A percentile compares a stretch with the other conserved stretches of the same genome.
Conservation (phyloP, 2,888 invertebrate species). For the Phaedon cochleariae region DNA sequence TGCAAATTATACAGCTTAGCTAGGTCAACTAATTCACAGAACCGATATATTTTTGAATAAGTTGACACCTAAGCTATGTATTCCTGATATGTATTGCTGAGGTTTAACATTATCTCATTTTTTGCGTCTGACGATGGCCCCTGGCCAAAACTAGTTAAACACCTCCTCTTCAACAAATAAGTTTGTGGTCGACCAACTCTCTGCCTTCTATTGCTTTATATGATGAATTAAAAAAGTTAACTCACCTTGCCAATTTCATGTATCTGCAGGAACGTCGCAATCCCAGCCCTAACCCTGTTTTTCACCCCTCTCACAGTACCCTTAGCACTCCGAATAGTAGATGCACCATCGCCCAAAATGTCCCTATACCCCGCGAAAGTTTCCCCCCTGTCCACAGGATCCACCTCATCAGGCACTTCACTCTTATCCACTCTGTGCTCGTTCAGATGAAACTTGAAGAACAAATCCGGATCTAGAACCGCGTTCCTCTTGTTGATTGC, state of each 20-base stretch:
- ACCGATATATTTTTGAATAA: too few relatives aligned
- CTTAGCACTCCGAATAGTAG: slow-evolving; percentile 88
- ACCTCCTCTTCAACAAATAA: too few relatives aligned
- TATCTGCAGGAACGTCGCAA: slow-evolving; percentile 92
- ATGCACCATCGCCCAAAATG: slow-evolving; percentile 70
- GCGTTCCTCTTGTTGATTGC: slow-evolving; percentile 51
- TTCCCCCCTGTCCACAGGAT: slow-evolving; percentile 62
- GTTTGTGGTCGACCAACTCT: too few relatives aligned
- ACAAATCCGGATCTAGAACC: slow-evolving; percentile 76
- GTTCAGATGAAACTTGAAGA: slow-evolving; percentile 83
- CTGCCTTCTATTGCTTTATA: too few relatives aligned
- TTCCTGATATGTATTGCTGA: too few relatives aligned
- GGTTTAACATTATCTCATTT: too few relatives aligned
- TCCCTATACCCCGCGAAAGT: slow-evolving; percentile 84
- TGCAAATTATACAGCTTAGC: too few relatives aligned
- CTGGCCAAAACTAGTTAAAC: too few relatives aligned
- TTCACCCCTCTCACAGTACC: slow-evolving; percentile 94
- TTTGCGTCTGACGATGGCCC: too few relatives aligned
- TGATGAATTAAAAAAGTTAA: neutral
- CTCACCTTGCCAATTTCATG: slow-evolving; percentile 79
- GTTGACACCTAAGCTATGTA: too few relatives aligned
- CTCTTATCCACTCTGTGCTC: slow-evolving; percentile 73
- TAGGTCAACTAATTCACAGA: too few relatives aligned
- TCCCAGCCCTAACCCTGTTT: slow-evolving; percentile 93
- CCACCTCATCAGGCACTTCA: slow-evolving; percentile 58